phyloP scores from a whole-genome alignment of 2,113 vertebrate species.

The Steatornis caripensis region DNA sequence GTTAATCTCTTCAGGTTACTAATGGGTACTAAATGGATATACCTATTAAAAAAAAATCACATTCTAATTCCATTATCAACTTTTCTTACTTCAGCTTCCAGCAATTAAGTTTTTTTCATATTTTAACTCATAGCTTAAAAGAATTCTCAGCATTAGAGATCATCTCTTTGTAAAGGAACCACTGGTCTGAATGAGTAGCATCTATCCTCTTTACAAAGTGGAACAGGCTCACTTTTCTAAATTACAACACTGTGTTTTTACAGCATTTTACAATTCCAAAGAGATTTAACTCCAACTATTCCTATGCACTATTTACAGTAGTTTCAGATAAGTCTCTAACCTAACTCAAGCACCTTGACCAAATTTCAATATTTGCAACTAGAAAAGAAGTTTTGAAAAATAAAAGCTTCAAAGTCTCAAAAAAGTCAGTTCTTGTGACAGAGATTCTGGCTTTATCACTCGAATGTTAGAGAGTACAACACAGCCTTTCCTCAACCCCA shows the following conservation, averaged over 20 bases:
- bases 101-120: background rate
- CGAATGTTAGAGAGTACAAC: background rate
- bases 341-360: background rate
- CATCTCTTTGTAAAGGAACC: background rate
- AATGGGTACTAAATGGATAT: background rate
- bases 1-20: background rate
- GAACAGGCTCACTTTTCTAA: background rate
- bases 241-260: background rate
- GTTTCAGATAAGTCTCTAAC: background rate
- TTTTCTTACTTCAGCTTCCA: background rate
- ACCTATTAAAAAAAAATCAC: background rate
- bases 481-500: background rate
- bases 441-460: background rate
- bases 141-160: background rate
- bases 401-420: background rate
- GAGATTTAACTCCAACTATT: background rate
- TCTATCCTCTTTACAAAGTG: background rate
- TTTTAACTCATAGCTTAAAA: background rate
- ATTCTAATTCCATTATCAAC: background rate
- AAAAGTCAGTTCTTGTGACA: background rate
- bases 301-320: background rate
- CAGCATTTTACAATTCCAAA: background rate
- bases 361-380: background rate
- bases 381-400: background rate
- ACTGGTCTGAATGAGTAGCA: background rate